phyloP scores from a whole-genome alignment of 2,797 vertebrate species.

The Helostoma temminkii region DNA sequence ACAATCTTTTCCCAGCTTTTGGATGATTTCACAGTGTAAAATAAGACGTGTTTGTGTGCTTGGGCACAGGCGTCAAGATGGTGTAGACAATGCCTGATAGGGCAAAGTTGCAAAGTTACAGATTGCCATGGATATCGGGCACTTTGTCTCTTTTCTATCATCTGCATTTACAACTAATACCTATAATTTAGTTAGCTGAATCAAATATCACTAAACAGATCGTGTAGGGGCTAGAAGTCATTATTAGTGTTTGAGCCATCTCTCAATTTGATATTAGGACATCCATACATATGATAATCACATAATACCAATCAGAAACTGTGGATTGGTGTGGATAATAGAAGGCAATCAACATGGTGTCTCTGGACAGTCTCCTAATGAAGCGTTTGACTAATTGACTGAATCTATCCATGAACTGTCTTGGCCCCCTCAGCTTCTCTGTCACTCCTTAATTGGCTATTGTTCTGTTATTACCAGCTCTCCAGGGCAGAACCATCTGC shows the following conservation, averaged over 20 bases:
- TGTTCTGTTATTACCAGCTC: conserved; percentile 76
- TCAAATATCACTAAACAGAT: conserved; percentile 13
- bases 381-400: conserved; percentile 75
- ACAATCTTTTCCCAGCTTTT: conserved; percentile 32
- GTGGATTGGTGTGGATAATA: conserved; percentile 50
- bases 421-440: conserved; percentile 63
- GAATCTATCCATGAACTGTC: conserved; percentile 73
- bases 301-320: conserved; percentile 43
- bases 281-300: conserved; percentile 24
- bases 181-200: conserved; percentile 8
- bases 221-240: neutral
- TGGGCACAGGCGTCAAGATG: conserved; percentile 6
- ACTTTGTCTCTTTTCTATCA: neutral
- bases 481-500: conserved; percentile 79
- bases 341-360: conserved; percentile 61
- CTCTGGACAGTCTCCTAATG: conserved; percentile 69
- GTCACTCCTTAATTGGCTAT: conserved; percentile 77
- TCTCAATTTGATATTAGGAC: conserved; percentile 5
- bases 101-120: conserved; percentile 37
- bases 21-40: conserved; percentile 10
- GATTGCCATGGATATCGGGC: conserved; percentile 11
- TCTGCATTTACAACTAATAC: conserved; percentile 17
- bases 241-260: conserved; percentile 18
- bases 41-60: neutral
- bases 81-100: conserved; percentile 25